Evolutionary conservation across 2,113 vertebrate genomes (phyloP).

Genomic region (Numida meleagris): DNA sequence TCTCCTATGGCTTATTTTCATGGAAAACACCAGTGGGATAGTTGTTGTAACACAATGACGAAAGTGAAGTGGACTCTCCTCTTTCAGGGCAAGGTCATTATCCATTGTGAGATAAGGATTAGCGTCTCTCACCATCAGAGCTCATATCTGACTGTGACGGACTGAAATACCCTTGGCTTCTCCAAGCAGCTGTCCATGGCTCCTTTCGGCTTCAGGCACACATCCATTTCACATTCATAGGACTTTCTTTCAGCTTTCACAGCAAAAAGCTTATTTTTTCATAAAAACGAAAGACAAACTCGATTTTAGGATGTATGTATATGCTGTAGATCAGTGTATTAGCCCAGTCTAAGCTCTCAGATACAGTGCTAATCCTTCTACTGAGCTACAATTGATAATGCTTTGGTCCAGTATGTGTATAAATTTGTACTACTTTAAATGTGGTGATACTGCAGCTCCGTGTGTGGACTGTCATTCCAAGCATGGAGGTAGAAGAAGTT

Average conservation of each 20-base stretch:
- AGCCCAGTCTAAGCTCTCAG: not conserved
- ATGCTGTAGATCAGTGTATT: not conserved
- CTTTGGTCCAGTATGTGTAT: not conserved
- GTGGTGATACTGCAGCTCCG: not conserved
- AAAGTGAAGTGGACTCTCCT: not conserved
- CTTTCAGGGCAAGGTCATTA: not conserved
- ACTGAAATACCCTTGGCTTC: not conserved
- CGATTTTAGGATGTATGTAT: not conserved
- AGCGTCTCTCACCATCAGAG: not conserved
- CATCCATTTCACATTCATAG: not conserved
- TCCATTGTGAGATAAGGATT: not conserved
- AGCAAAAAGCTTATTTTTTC: not conserved
- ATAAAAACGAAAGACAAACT: not conserved
- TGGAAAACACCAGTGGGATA: not conserved
- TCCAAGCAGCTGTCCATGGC: not conserved
- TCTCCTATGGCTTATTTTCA: not conserved
- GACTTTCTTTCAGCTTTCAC: not conserved
- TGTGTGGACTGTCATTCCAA: not conserved
- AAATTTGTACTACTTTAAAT: conserved; percentile 7
- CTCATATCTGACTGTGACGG: not conserved
- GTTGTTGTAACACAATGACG: not conserved
- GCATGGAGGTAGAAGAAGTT: not conserved
- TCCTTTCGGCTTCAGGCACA: not conserved
- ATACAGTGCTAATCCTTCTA: not conserved
- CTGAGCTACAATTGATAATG: not conserved